Evolutionary conservation across 2,888 invertebrate genomes (phyloP).

Genomic region (Limnephilus lunatus): DNA sequence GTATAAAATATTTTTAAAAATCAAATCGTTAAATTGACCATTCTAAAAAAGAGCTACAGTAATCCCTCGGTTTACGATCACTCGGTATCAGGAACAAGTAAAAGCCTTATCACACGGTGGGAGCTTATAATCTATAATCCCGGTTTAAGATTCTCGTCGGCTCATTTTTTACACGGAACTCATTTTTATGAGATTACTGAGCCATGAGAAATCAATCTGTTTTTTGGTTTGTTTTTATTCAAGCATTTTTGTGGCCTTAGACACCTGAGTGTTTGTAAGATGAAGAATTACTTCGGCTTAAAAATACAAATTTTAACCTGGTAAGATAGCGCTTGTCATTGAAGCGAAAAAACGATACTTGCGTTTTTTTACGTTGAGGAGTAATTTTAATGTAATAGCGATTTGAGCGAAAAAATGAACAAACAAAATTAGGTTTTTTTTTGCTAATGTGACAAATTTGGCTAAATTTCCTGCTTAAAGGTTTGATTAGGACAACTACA

Average conservation of each 20-base stretch:
- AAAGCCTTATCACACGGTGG: neutral
- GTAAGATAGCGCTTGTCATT: neutral
- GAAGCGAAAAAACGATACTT: neutral
- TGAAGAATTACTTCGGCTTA: neutral
- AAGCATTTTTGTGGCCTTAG: constrained; percentile 2
- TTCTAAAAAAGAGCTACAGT: neutral
- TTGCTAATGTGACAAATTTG: too few relatives aligned
- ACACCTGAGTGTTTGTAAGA: neutral
- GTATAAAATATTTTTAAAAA: neutral
- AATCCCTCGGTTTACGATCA: neutral
- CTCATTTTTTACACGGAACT: neutral
- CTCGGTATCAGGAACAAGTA: neutral
- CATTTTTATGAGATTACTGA: constrained; percentile 2
- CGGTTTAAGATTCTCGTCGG: neutral
- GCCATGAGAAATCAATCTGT: neutral
- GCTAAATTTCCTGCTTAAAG: too few relatives aligned
- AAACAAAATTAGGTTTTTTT: too few relatives aligned
- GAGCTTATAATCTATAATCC: neutral
- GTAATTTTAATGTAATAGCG: too few relatives aligned
- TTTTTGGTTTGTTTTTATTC: neutral
- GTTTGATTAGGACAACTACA: too few relatives aligned
- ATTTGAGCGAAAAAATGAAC: too few relatives aligned
- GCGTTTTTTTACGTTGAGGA: too few relatives aligned
- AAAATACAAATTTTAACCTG: neutral
- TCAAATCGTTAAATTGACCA: neutral